Evolutionary conservation across 1,140 invertebrate genomes (phyloP), one percentile per base, ranked within the genome.

Genomic region (Vanessa atalanta): DNA sequence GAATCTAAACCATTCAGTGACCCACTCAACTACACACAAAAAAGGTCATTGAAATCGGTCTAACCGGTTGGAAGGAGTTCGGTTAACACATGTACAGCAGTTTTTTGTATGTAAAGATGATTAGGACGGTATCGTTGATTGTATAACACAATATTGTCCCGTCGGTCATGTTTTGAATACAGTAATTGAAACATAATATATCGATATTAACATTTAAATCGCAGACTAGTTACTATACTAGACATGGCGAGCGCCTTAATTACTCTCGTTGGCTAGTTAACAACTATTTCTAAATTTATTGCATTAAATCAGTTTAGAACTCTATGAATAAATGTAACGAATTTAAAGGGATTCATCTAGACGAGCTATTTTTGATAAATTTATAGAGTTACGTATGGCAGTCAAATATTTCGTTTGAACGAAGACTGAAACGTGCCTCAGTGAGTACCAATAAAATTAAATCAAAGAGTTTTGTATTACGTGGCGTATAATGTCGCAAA

Each of bases 241-340:
- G 51, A 26, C 53, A 43, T 43, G 60, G 48, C 60, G 12, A 78
- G 60, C 69, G 60, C 37, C 73, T 72, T 71, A 80, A 80, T 76
- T 79, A 75, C 65, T 60, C 37, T 61, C 70, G 70, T 66, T 73
- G 77, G 73, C 75, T 73, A 70, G 70, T 65, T 75, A 77, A 72
- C 77, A 81, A 81, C 75, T 81, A 69, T 48, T 43, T 69, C 73
- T 64, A 20, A 61, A 65, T 77, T 66, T 73, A 76, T 75, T 74
- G 65, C 70, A 75, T 70, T 57, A 64, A 74, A 81, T 74, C 60
- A 72, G 70, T 79, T 74, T 73, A 77, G 60, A 57, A 71, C 47
- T 61, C 67, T 69, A 69, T 60, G 67, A 69, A 69, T 69, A 69
- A 60, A 69, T 69, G 55, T 23, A 69, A 61, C 37, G 16, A 61